Evolutionary conservation across 1,140 invertebrate genomes (phyloP).

Genomic region (Pseudomyrmex flavicornis): DNA sequence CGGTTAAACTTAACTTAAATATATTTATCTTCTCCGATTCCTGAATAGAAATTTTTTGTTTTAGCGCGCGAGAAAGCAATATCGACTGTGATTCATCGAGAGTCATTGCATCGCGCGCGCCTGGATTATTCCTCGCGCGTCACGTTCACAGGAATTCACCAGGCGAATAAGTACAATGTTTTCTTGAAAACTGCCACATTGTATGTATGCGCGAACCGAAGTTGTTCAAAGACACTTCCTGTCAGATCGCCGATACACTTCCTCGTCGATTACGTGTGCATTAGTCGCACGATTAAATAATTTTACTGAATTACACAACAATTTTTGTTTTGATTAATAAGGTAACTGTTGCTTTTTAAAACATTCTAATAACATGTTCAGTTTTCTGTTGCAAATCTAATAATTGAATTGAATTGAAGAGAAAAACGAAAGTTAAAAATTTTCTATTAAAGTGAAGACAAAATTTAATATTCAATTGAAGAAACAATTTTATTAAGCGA

Average conservation of each 20-base stretch:
- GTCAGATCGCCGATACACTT: too few species aligned
- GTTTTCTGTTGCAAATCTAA: too few species aligned
- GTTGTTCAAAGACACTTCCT: neutral
- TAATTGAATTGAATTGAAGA: too few species aligned
- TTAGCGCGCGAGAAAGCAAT: neutral
- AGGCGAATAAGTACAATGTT: neutral
- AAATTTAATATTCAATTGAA: too few species aligned
- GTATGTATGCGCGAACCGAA: neutral
- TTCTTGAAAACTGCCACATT: neutral
- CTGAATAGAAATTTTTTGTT: neutral
- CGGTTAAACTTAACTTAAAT: too few species aligned
- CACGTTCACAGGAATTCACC: conserved; percentile 14
- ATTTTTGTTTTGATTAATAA: too few species aligned
- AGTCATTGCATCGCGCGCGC: neutral
- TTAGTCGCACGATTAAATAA: neutral
- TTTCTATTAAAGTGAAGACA: too few species aligned
- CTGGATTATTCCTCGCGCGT: conserved; percentile 27
- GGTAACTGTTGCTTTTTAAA: too few species aligned
- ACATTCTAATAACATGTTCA: too few species aligned
- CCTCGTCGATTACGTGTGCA: too few species aligned
- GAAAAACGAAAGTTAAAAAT: too few species aligned
- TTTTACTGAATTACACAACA: neutral
- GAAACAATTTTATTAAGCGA: too few species aligned
- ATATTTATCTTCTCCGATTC: neutral
- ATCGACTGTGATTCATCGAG: neutral